Evolutionary conservation across 2,797 vertebrate species (phyloP).

Genomic region (Sebastes matsubarae): DNA sequence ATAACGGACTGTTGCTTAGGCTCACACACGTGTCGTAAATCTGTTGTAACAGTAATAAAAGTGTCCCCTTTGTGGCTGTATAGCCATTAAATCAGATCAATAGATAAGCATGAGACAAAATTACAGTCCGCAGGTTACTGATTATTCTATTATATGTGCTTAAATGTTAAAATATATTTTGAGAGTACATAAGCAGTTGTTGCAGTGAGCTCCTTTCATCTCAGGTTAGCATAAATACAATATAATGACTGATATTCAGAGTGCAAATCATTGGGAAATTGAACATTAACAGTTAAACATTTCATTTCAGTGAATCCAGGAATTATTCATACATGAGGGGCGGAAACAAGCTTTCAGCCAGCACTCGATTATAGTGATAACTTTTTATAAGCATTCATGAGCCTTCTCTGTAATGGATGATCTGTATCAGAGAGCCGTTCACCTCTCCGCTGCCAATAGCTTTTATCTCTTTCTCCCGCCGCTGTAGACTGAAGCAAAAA

Average conservation of each 20-base stretch:
- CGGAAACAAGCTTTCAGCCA: conserved; percentile 39
- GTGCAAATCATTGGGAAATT: conserved; percentile 2
- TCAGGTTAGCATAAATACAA: conserved; percentile 1
- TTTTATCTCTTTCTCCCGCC: conserved; percentile 54
- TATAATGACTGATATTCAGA: not conserved
- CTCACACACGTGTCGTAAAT: conserved; percentile 15
- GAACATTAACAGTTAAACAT: not conserved
- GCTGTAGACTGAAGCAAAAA: conserved; percentile 32
- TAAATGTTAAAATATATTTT: conserved; percentile 20
- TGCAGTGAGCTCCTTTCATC: not conserved
- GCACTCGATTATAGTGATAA: conserved; percentile 43
- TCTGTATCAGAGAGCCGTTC: conserved; percentile 47
- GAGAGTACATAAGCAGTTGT: not conserved
- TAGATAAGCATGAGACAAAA: conserved; percentile 17
- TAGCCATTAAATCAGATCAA: conserved; percentile 28
- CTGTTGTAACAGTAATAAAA: not conserved
- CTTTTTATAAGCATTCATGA: conserved; percentile 37
- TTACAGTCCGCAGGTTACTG: not conserved
- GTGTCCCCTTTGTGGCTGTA: not conserved
- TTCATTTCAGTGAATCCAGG: conserved; percentile 12
- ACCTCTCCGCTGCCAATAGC: conserved; percentile 36
- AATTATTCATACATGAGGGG: conserved; percentile 45
- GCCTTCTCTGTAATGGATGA: conserved; percentile 47
- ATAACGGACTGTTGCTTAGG: conserved; percentile 4
- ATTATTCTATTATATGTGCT: not conserved